Evolutionary conservation across 2,113 vertebrate genomes (phyloP), one percentile per base, ranked within the genome.

Genomic region (Sturnus vulgaris): DNA sequence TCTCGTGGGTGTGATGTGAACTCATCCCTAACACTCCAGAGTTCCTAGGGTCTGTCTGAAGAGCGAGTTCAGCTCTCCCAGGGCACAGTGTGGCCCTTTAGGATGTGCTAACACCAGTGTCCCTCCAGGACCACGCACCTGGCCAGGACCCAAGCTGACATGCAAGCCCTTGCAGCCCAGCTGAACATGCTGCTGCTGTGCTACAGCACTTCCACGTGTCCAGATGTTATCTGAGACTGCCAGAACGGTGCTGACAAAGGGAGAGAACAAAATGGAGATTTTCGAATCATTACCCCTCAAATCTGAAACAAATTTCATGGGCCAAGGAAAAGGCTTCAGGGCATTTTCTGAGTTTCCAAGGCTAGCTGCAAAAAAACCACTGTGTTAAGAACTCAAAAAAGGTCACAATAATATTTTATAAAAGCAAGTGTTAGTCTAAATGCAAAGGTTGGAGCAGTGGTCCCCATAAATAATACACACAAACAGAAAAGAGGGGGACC

Each of bases 241-340:
- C 76, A 49, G 35, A 88, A 37, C 15, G 1, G 27, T 75, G 60
- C 90, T 92, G 93, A 71, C 78, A 82, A 82, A 83, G 33, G 65
- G 52, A 76, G 57, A 83, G 72, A 39, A 47, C 61, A 89, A 87
- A 95, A 87, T 80, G 66, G 84, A 79, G 88, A 76, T 93, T 88
- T 96, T 88, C 6, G 1, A 88, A 46, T 93, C 79, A 65, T 93
- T 95, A 92, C 88, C 69, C 31, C 2, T 94, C 93, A 94, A 95
- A 95, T 86, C 88, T 86, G 80, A 92, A 93, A 72, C 5, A 6
- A 86, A 95, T 96, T 93, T 96, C 76, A 61, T 86, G 86, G 93
- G 86, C 76, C 72, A 81, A 75, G 87, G 79, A 92, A 90, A 75
- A 90, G 68, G 76, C 95, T 90, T 75, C 11, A 1, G 86, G 90